Evolutionary conservation across 2,113 vertebrate species (phyloP), one percentile per base, ranked within the genome.

Genomic region (Mesoclemmys tuberculata): DNA sequence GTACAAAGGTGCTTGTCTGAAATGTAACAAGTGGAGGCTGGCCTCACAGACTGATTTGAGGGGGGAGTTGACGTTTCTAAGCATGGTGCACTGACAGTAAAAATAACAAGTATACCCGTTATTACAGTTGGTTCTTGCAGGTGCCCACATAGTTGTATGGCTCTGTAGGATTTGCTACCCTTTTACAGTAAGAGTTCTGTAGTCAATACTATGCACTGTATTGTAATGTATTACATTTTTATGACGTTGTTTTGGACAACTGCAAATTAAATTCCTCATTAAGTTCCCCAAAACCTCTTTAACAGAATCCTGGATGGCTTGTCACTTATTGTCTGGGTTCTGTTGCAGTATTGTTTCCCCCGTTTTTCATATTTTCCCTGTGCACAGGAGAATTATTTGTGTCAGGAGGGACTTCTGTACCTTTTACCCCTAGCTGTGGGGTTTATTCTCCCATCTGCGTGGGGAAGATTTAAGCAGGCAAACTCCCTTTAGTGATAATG

Each of bases 101-200:
- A 96, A 90, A 82, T 74, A 94, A 90, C 58, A 61, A 38, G 9
- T 71, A 71, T 71, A 14, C 61, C 90, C 89, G 87, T 35, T 84
- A 54, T 41, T 93, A 78, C 48, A 95, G 94, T 90, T 92, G 92
- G 86, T 85, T 85, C 68, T 24, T n/a, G 68, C 21, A 46, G 74
- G 38, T 26, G 21, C 90, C 90, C 90, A 54, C 46, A 92, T 83
- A 90, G 19, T 3, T 77, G 52, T 7, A 27, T 80, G 82, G 88
- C 51, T 0, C 84, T 93, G 84, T 26, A 93, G 68, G 85, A 31
- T 86, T 82, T 64, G 90, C 83, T 61, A 82, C 86, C 52, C 80
- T 94, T 87, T 92, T 93, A 89, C 90, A 93, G 56, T 94, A 55
- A 71, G 27, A 95, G 90, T 94, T 95, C 52, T 84, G 89, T 55